Evolutionary conservation across 2,113 vertebrate species (phyloP), one percentile per base, ranked within the genome.

Genomic region (Excalfactoria chinensis): DNA sequence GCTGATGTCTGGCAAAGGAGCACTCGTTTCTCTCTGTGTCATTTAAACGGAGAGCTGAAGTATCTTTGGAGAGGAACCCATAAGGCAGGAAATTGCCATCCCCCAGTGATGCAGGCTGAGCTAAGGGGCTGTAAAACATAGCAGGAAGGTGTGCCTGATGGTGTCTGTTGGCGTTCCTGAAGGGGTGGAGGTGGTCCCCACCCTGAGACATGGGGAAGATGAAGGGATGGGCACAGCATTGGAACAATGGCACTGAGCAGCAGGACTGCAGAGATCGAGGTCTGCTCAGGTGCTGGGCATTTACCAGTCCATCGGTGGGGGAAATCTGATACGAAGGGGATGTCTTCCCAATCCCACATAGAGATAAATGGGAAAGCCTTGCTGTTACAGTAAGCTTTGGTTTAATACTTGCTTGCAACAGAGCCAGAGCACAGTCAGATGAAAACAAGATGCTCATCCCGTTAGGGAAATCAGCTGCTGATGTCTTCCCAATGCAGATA

Each of bases 401-500:
- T 44, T 46, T 44, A 34, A 15, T 46, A 32, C 60, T 30, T 51
- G 46, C 34, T 51, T 34, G 18, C 34, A 21, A 28, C 20, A n/a
- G 46, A 51, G 18, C 25, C 22, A 8, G 9, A 66, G 37, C 30
- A 13, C 7, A 20, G 15, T 40, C 12, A 16, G 37, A 20, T 20
- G 30, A n/a, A 49, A n/a, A 15, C 19, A 48, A 51, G 48, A 25
- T 28, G 60, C 60, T 66, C 17, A 43, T 34, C 35, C 64, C 26
- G 30, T n/a, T 53, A 14, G 17, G 32, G 60, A 5, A 25, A 40
- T 25, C 35, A 71, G 46, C 58, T 81, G 35, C 59, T 67, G 46
- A 1, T n/a, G 43, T 4, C 58, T 35, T n/a, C 15, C 37, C 21
- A 9, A 0, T 13, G 17, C 2, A 40, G 6, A 2, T 6, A 23